Evolutionary conservation across 2,113 vertebrate species (phyloP).

Genomic region (Pollachius pollachius): DNA sequence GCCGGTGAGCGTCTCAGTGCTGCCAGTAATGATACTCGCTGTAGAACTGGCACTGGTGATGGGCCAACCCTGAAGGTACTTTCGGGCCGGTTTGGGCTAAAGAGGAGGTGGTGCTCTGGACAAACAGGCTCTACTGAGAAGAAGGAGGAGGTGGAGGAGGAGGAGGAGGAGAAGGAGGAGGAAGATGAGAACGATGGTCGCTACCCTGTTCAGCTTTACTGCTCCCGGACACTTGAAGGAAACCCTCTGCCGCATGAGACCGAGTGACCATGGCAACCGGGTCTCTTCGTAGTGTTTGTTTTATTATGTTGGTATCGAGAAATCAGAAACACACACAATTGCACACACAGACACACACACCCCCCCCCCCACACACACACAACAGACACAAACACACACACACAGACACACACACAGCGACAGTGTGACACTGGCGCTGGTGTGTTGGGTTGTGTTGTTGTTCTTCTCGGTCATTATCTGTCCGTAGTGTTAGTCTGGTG

Average conservation of each 20-base stretch:
- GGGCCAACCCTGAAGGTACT: not conserved
- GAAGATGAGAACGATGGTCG: not conserved
- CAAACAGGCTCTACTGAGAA: no score
- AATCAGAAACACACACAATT: not conserved
- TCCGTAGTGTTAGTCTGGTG: constrained; percentile 57
- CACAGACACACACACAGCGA: not conserved
- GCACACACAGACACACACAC: no score
- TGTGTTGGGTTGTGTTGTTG: constrained; percentile 43
- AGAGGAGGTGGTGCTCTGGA: not conserved
- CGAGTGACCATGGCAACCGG: constrained; percentile 43
- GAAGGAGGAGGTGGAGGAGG: no score
- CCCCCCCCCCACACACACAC: no score
- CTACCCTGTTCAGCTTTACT: constrained; percentile 3
- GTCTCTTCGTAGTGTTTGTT: constrained; percentile 28
- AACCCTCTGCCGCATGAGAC: constrained; percentile 8
- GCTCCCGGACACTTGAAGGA: not conserved
- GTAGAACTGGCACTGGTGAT: constrained; percentile 27
- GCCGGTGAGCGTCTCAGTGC: constrained; percentile 26
- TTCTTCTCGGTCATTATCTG: constrained; percentile 67
- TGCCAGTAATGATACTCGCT: constrained; percentile 36
- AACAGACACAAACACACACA: no score
- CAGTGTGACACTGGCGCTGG: constrained; percentile 10
- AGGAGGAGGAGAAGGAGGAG: no score
- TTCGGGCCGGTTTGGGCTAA: not conserved
- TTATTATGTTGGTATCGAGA: constrained; percentile 22